A percentile compares a stretch with the other conserved stretches of the same genome.
Conservation (phyloP, 2,797 vertebrate genomes). For the Morus bassanus region DNA sequence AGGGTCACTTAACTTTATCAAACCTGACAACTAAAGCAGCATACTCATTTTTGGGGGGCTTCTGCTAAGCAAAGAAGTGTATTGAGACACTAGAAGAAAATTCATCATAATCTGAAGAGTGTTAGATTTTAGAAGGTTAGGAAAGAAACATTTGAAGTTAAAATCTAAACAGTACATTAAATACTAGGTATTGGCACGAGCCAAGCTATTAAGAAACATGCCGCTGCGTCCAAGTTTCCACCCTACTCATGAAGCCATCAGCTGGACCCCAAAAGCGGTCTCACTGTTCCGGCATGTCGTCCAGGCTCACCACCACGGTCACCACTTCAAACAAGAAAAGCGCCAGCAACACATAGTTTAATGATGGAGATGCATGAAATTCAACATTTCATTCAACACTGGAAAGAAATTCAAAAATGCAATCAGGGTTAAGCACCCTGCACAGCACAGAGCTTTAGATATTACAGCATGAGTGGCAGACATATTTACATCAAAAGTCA, state of each 20-base stretch:
- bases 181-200: not conserved
- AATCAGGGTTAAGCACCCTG: not conserved
- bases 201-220: not conserved
- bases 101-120: not conserved
- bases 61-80: not conserved
- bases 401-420: not conserved
- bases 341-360: not conserved
- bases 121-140: not conserved
- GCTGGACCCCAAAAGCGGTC: not conserved
- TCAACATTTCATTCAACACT: not conserved
- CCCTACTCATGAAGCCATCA: not conserved
- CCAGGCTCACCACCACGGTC: not conserved
- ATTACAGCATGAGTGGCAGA: not conserved
- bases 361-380: not conserved
- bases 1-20: not conserved
- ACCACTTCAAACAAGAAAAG: not conserved
- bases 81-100: not conserved
- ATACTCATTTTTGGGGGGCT: rapidly evolving
- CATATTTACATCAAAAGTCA: not conserved
- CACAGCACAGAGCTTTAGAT: not conserved
- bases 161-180: not conserved
- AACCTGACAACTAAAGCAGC: not conserved
- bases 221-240: not conserved
- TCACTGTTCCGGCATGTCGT: not conserved
- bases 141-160: not conserved